Percentiles rank a stretch among this genome's conserved stretches.
Evolutionary conservation across 2,888 invertebrate genomes (phyloP).

Genomic region (Sphinx pinastri): DNA sequence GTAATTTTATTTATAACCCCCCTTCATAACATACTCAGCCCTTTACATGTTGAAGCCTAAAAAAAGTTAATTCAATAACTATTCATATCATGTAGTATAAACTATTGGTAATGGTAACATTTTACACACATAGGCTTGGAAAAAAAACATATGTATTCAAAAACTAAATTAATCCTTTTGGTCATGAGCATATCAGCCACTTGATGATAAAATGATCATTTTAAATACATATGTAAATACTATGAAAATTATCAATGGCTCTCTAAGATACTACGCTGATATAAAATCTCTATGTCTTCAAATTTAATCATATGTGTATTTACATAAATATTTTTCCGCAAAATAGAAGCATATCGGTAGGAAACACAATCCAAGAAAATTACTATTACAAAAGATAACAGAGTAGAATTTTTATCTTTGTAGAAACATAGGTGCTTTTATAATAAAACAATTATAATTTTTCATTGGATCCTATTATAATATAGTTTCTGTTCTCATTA

Average conservation of each 20-base stretch:
- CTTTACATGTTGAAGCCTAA: no score
- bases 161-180: neutral
- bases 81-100: no score
- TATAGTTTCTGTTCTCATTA: no score
- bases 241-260: constrained; percentile 34
- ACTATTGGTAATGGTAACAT: neutral
- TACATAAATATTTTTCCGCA: constrained; percentile 18
- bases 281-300: constrained; percentile 32
- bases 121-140: neutral
- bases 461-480: no score
- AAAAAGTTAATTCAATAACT: no score
- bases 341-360: constrained; percentile 28
- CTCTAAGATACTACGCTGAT: constrained; percentile 40
- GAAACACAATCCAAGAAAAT: constrained; percentile 23
- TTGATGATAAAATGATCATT: constrained; percentile 34
- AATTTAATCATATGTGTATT: constrained; percentile 23
- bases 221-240: constrained; percentile 25
- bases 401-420: neutral
- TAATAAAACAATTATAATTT: no score
- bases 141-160: neutral
- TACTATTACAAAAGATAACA: constrained; percentile 3
- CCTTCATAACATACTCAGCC: no score
- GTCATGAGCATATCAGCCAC: constrained; percentile 32
- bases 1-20: no score
- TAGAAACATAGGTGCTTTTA: neutral